phyloP scores from a whole-genome alignment of 2,113 vertebrate genomes.

The Bujurquina vittata region DNA sequence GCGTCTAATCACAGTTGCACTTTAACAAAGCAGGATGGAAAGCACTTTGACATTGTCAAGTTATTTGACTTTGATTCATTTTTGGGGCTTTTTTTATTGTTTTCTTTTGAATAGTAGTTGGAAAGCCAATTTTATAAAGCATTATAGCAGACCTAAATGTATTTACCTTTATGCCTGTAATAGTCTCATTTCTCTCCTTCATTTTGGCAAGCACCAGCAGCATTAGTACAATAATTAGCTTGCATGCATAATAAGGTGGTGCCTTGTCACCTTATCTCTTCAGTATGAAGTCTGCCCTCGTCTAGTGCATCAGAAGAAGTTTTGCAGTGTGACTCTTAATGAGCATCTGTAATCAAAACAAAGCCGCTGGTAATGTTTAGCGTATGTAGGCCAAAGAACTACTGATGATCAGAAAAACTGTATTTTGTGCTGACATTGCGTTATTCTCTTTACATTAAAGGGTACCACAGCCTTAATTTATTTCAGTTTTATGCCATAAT shows the following conservation, averaged over 20 bases:
- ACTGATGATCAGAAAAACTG: neutral
- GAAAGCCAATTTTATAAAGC: neutral
- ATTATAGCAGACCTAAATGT: neutral
- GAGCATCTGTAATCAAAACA: constrained; percentile 1
- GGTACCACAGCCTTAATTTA: neutral
- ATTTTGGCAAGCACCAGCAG: neutral
- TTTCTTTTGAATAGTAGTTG: neutral
- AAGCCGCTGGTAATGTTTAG: neutral
- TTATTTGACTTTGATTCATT: neutral
- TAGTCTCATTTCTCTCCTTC: neutral
- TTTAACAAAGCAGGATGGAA: neutral
- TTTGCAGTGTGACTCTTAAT: neutral
- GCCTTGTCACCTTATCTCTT: neutral
- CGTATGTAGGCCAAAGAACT: neutral
- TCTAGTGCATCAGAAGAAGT: constrained; percentile 2
- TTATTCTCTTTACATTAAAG: constrained; percentile 6
- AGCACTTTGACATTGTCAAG: neutral
- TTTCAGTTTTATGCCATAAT: constrained; percentile 5
- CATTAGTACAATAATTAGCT: neutral
- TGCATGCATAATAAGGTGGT: neutral
- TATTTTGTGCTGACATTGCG: neutral
- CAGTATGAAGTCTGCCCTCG: neutral
- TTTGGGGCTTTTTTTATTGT: neutral
- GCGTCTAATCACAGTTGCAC: neutral
- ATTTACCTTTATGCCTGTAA: neutral